phyloP scores from a whole-genome alignment of 2,797 vertebrate genomes.

The Tokudaia muenninki region DNA sequence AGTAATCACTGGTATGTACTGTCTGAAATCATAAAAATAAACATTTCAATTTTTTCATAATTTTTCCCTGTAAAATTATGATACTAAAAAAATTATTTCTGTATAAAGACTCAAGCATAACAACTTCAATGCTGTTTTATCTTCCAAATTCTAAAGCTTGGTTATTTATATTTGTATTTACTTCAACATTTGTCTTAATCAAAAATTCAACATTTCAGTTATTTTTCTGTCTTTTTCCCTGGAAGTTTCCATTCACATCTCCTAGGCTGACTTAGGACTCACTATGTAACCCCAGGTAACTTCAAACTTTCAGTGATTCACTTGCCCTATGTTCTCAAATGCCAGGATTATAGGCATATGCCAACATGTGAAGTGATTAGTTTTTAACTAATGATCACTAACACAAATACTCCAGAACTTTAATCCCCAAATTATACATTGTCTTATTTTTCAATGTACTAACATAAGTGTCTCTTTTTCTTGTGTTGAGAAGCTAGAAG shows the following conservation, averaged over 20 bases:
- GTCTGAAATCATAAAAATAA: conserved; percentile 7
- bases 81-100: neutral
- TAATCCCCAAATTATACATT: neutral
- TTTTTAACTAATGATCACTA: neutral
- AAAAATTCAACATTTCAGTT: neutral
- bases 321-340: neutral
- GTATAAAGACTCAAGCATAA: neutral
- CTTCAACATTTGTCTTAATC: conserved; percentile 23
- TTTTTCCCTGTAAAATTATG: neutral
- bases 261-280: neutral
- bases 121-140: neutral
- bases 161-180: neutral
- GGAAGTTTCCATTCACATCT: neutral
- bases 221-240: neutral
- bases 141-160: neutral
- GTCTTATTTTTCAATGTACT: neutral
- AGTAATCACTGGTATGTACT: neutral
- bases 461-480: neutral
- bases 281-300: neutral
- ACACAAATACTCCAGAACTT: neutral
- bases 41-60: neutral
- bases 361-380: neutral
- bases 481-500: neutral
- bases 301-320: neutral
- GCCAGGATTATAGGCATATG: neutral